Evolutionary conservation across 2,888 invertebrate genomes (phyloP).

Genomic region (Phyllotreta striolata): DNA sequence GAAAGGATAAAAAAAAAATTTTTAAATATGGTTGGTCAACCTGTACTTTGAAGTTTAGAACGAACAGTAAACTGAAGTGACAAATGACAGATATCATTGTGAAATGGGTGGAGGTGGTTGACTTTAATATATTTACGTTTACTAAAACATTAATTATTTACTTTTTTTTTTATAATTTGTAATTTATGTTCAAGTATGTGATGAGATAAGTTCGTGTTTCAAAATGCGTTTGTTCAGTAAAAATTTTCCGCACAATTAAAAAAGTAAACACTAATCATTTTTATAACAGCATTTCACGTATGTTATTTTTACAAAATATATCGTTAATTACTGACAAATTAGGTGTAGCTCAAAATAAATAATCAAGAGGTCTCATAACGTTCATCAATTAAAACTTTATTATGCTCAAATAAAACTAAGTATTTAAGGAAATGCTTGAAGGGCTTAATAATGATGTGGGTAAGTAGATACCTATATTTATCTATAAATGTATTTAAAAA

Average conservation of each 20-base stretch:
- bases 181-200: conserved; percentile 15
- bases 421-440: conserved; percentile 25
- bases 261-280: background rate
- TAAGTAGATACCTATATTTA: conserved; percentile 11
- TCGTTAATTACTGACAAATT: too few relatives aligned
- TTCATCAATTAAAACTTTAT: too few relatives aligned
- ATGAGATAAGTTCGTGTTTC: conserved; percentile 10
- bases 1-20: background rate
- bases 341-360: conserved; percentile 10
- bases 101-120: conserved; percentile 31
- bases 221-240: background rate
- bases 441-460: conserved; percentile 25
- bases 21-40: background rate
- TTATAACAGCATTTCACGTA: background rate
- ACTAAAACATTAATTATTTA: conserved; percentile 20
- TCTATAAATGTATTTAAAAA: background rate
- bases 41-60: background rate
- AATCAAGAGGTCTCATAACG: background rate
- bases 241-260: background rate
- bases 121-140: conserved; percentile 25
- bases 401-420: too few relatives aligned
- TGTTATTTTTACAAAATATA: background rate
- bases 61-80: background rate
- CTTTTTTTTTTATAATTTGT: conserved; percentile 3
- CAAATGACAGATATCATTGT: conserved; percentile 17